Base-by-base conservation (phyloP, 2,797 vertebrate species). In the Iguana delicatissima region DNA sequence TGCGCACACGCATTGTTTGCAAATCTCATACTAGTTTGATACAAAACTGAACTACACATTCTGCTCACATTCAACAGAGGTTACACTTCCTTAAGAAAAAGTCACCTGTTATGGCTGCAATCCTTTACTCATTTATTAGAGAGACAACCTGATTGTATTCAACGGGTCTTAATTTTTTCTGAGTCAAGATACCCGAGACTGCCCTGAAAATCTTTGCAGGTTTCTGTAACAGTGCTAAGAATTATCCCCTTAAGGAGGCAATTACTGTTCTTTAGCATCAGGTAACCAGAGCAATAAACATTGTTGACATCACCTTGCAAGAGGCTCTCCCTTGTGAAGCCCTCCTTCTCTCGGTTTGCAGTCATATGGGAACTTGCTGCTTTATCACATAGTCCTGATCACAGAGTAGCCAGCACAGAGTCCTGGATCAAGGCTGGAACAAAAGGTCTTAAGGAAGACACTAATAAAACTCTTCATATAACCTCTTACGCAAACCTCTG, bases 381-480 rank as follows among this genome's bases (percentile, higher is more conserved):
- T 32, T 92, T 86, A 89, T 87, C 91, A 94, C 64, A 80, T 29
- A 93, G 92, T 38, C 14, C 74, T 87, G 38, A 90, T 83, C 80
- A 72, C 69, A 90, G 89, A 85, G 59, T 85, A 93, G 73, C 52
- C 80, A 62, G 69, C 52, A 91, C 35, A 38, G 79, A 81, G 85
- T 52, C 91, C 80, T 73, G 64, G 16, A 1, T 74, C 5, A 2
- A 93, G 84, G 16, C 59, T 38, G 14, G 89, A 76, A 89, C 24
- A 80, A 59, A 89, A 84, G 80, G 80, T 50, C 20, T 80, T 89
- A 76, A 6, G 57, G 79, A 77, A 92, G 69, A 87, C 0, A 85
- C 29, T 22, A 77, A 20, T 50, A 84, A 92, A 88, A 92, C 9
- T 3, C 67, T 79, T 38, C 59, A 10, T 90, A 74, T 91, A 83